Evolutionary conservation across 2,797 vertebrate genomes (phyloP).

Genomic region (Typhlichthys subterraneus): DNA sequence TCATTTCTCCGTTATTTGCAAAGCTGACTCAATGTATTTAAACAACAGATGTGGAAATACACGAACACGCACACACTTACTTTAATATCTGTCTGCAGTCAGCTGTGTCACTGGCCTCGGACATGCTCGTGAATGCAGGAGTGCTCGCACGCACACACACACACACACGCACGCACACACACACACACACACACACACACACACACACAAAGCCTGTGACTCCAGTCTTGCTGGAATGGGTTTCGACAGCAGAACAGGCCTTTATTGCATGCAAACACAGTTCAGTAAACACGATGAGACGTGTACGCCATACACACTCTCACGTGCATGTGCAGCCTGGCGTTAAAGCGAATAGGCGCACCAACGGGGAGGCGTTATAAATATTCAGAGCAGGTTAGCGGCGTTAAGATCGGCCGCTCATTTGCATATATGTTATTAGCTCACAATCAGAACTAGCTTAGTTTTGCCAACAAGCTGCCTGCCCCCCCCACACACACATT

Average conservation of each 20-base stretch:
- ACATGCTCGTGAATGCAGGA: background rate
- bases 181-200: background rate
- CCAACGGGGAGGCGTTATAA: conserved; percentile 41
- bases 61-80: conserved; percentile 10
- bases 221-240: conserved; percentile 13
- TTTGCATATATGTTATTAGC: conserved; percentile 60
- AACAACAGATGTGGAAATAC: conserved; percentile 21
- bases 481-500: conserved; percentile 5
- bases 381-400: conserved; percentile 75
- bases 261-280: conserved; percentile 65
- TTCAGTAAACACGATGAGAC: conserved; percentile 46
- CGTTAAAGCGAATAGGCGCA: background rate
- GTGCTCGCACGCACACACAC: background rate
- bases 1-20: conserved; percentile 59
- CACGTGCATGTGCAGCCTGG: background rate
- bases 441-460: conserved; percentile 35
- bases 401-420: conserved; percentile 59
- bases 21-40: conserved; percentile 31
- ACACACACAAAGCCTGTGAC: background rate
- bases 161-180: background rate
- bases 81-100: conserved; percentile 1
- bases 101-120: background rate
- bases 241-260: conserved; percentile 63
- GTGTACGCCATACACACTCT: background rate
- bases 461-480: conserved; percentile 18